Evolutionary conservation across 2,888 invertebrate species (phyloP).

Genomic region (Eupithecia subfuscata): DNA sequence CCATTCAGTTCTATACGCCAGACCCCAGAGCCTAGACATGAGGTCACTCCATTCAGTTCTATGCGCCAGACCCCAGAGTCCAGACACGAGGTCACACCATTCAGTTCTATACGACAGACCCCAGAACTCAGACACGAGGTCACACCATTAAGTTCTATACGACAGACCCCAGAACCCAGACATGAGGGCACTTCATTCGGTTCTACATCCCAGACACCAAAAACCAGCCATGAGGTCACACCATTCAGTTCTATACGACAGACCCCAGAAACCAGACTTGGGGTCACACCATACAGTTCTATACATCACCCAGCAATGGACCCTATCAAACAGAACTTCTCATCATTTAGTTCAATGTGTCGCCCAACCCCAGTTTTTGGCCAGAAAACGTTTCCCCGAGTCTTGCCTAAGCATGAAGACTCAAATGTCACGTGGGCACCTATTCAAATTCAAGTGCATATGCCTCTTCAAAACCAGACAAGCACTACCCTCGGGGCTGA

Average conservation of each 20-base stretch:
- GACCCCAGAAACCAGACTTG: not conserved
- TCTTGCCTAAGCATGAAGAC: constrained; percentile 37
- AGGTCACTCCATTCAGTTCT: not conserved
- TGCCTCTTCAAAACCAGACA: constrained; percentile 21
- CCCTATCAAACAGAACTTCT: not conserved
- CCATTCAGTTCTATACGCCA: too few relatives aligned
- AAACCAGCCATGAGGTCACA: not conserved
- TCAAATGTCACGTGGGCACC: constrained; percentile 51
- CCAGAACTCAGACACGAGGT: too few relatives aligned
- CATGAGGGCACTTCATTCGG: too few relatives aligned
- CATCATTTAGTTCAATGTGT: not conserved
- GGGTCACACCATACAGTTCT: not conserved
- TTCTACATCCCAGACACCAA: too few relatives aligned
- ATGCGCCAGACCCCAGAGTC: not conserved
- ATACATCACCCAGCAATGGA: not conserved
- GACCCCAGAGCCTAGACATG: too few relatives aligned
- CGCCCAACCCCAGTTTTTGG: constrained; percentile 48
- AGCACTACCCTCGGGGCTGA: not conserved
- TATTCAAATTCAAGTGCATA: constrained; percentile 45
- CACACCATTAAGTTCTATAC: not conserved
- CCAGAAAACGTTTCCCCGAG: constrained; percentile 51
- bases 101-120: not conserved
- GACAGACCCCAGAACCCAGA: too few relatives aligned
- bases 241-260: too few relatives aligned
- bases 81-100: not conserved